Evolutionary conservation across 2,113 vertebrate species (phyloP).

Genomic region (Elephas maximus): DNA sequence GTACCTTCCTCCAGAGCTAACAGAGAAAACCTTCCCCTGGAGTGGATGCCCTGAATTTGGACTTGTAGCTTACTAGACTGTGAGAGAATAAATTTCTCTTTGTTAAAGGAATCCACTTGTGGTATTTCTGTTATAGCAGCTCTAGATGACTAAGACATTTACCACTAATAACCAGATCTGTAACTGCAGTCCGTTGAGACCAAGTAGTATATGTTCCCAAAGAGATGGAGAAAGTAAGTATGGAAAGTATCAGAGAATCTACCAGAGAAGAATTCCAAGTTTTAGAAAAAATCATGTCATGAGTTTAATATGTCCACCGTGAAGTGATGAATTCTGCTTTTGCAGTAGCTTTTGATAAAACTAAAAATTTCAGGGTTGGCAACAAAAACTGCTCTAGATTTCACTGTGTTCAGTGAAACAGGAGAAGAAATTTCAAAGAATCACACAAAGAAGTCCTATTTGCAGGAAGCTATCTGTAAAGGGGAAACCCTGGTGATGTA

Average conservation of each 20-base stretch:
- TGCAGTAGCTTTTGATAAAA: neutral
- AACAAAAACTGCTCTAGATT: neutral
- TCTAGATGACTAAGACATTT: too few relatives aligned
- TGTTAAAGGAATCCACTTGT: too few relatives aligned
- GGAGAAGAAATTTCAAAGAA: neutral
- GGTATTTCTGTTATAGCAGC: too few relatives aligned
- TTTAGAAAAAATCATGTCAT: neutral
- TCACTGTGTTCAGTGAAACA: neutral
- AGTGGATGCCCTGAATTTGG: too few relatives aligned
- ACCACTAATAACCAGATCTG: constrained; percentile 40
- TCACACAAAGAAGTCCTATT: neutral
- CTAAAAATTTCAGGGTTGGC: neutral
- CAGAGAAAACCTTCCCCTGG: too few relatives aligned
- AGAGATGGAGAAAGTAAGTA: neutral
- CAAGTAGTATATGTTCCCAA: neutral
- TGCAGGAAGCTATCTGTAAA: neutral
- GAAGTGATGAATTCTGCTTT: neutral
- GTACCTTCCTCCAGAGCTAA: too few relatives aligned
- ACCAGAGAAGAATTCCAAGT: neutral
- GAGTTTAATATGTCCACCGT: neutral
- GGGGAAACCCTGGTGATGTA: too few relatives aligned
- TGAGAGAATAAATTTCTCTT: too few relatives aligned
- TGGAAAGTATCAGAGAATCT: neutral
- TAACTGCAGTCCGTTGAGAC: neutral
- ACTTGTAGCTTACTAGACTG: too few relatives aligned